Conservation (phyloP, 2,113 vertebrate species). For the Sorex fumeus region DNA sequence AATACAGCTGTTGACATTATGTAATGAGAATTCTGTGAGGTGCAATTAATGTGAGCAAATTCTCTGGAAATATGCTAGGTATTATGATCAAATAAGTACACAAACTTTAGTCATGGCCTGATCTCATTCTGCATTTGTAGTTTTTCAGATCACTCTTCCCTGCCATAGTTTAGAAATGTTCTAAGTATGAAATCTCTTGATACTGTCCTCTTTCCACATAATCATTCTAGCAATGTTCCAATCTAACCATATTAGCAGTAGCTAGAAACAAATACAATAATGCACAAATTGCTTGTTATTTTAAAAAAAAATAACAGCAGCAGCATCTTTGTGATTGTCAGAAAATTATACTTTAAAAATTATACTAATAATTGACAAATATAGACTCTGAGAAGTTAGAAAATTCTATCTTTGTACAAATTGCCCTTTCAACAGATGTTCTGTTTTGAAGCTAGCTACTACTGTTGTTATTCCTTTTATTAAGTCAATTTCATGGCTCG, state of each 20-base stretch:
- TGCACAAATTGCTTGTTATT: background rate
- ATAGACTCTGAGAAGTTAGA: background rate
- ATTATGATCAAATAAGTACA: constrained; percentile 40
- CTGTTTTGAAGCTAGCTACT: constrained; percentile 6
- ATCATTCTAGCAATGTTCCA: background rate
- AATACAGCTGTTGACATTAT: constrained; percentile 42
- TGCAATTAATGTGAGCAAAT: constrained; percentile 22
- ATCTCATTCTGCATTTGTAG: constrained; percentile 23
- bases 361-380: background rate
- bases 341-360: background rate
- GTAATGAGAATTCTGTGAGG: background rate
- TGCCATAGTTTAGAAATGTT: constrained; percentile 19
- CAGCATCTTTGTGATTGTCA: background rate
- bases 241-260: background rate
- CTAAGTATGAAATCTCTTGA: constrained; percentile 13
- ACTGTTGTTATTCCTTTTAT: background rate
- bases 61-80: constrained; percentile 24
- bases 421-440: constrained; percentile 1
- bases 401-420: constrained; percentile 28
- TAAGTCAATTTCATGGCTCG: background rate
- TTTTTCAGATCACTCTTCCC: constrained; percentile 41
- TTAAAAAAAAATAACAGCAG: background rate
- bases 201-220: background rate
- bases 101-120: constrained; percentile 40
- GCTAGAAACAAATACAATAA: background rate